A percentile compares a stretch with the other conserved stretches of the same genome.
These are phyloP conservation scores for Alfaro cultratus DNA, from an alignment of 2,797 vertebrate genomes.

Conservation along the genomic window DNA sequence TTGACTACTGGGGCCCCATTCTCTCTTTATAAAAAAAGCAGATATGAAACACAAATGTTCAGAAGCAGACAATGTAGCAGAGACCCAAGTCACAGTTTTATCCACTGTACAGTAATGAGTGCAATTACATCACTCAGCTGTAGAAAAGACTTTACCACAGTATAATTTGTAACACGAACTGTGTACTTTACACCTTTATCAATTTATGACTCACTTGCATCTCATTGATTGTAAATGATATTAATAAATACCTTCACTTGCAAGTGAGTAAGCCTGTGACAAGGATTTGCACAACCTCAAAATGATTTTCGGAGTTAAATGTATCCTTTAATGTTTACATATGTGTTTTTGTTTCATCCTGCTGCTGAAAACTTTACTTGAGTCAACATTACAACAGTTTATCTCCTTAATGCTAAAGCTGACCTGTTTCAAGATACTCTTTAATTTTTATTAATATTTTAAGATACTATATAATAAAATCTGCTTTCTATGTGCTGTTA, in stretches of 20 bases:
- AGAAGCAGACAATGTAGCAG: conserved; percentile 84
- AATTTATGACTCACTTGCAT: conserved; percentile 57
- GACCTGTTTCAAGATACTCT: conserved; percentile 53
- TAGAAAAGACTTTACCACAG: conserved; percentile 57
- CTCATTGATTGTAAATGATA: conserved; percentile 60
- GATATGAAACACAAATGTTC: conserved; percentile 72
- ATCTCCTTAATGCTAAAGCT: conserved; percentile 57
- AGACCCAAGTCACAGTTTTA: conserved; percentile 72
- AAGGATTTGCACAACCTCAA: conserved; percentile 71
- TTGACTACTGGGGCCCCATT: conserved; percentile 58
- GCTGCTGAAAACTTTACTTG: conserved; percentile 61
- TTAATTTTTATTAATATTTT: conserved; percentile 74
- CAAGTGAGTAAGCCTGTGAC: conserved; percentile 65
- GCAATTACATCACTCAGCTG: conserved; percentile 60
- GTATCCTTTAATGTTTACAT: conserved; percentile 61
- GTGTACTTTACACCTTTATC: conserved; percentile 56
- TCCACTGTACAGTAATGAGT: conserved; percentile 60
- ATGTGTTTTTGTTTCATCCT: conserved; percentile 60
- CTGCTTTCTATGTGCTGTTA: conserved; percentile 82
- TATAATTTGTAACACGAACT: conserved; percentile 58
- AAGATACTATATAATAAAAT: conserved; percentile 62
- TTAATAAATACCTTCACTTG: conserved; percentile 55
- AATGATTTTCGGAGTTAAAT: conserved; percentile 62
- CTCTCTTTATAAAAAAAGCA: conserved; percentile 57
- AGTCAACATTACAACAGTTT: conserved; percentile 38